Evolutionary conservation across 1,140 invertebrate species (phyloP), one percentile per base, ranked within the genome.

Genomic region (Choristoneura fumiferana): DNA sequence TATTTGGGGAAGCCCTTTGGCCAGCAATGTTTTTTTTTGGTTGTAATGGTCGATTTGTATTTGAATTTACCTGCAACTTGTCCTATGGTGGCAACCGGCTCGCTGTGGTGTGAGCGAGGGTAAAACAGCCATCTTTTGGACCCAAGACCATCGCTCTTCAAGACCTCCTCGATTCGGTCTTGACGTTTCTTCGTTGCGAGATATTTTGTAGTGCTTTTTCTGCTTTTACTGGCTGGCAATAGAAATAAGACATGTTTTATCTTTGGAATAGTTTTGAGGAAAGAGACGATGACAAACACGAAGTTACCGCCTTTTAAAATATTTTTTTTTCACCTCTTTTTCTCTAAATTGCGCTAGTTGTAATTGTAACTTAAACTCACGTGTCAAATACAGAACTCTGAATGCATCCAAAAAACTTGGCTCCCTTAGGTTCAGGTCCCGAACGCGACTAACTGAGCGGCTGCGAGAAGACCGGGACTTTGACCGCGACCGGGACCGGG

Each of bases 81-180:
- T 1, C 18, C 18, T 8, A 55, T 34, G 12, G 36, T 53, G 0
- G 69, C 13, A 0, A 8, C 54, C 0, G 69, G 40, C 0, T 69
- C 65, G 12, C 57, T 65, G 5, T 55, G 54, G n/a, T 73, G 69
- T 0, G 63, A 13, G 10, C 76, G 57, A 0, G 76, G 84, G 18
- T 87, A 87, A 59, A 87, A 82, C 17, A 80, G 60, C 84, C 84
- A 87, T 1, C 64, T 63, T 43, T 87, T 87, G 6, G 84, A 86
- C 0, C 84, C 84, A 0, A 84, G 63, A 0, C 83, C 76, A 52
- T 87, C 84, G 14, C 74, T 76, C 37, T 87, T 87, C 1, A 87
- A 57, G 0, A 86, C 54, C 61, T 88, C 80, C 37, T 86, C 71
- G 9, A 88, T 68, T 3, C 73, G 69, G 15, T 88, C 85, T 53